Evolutionary conservation across 2,113 vertebrate genomes (phyloP), one percentile per base, ranked within the genome.

Genomic region (Atrichornis clamosus): DNA sequence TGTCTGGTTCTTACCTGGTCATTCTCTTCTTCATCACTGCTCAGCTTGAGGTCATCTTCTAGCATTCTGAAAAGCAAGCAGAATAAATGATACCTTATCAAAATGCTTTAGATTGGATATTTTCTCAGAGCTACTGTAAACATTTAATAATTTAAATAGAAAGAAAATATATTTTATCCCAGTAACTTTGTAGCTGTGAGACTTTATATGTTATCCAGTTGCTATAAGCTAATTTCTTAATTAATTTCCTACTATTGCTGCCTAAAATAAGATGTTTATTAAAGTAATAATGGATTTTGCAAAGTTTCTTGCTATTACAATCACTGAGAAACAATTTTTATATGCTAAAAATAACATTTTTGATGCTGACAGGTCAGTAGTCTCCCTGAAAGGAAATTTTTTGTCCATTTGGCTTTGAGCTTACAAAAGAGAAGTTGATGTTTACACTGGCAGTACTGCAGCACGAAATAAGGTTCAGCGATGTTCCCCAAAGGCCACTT

Each of bases 31-130:
- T 98, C 98, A 13, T 98, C 98, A 15, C 98, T 98, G 64, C 98
- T 98, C 91, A 98, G 95, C 87, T 98, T 98, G 78, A 98, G 98
- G 95, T 98, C 98, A 98, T 98, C 98, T 97, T 98, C 98, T 84
- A 98, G 96, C 97, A 98, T 98, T 95, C 98, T 98, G 97, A 73
- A 97, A 95, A 95, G 83, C 44, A 82, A 97, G 93, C 68, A 97
- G 46, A 92, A 68, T 53, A 46, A 93, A 47, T 50, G 77, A 33
- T 10, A 82, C 90, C n/a, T 87, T 53, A 86, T 26, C 24, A 62
- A 86, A 93, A 87, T 58, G 59, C 78, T 85, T 84, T 55, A 89
- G 35, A 76, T 52, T 21, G 35, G 33, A 27, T 72, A 42, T 81
- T 56, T 90, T 70, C 35, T 75, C 56, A 87, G 59, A 70, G 55